Evolutionary conservation across 2,797 vertebrate genomes (phyloP), one percentile per base, ranked within the genome.

Genomic region (Peromyscus eremicus): DNA sequence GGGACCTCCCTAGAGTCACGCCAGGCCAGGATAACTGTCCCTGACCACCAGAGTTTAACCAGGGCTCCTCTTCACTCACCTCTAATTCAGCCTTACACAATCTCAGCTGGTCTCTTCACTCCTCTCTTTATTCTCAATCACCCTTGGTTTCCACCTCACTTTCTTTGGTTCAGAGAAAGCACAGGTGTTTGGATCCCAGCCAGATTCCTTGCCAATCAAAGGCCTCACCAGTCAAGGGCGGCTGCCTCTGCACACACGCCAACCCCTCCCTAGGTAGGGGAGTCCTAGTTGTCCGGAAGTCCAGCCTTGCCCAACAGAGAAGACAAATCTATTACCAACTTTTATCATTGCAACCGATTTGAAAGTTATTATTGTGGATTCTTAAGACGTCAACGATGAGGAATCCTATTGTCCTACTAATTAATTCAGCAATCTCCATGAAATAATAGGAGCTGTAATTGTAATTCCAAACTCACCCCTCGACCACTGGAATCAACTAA

Each of bases 401-500:
- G 89, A 89, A 97, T 96, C 97, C 97, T 91, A 98, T 98, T 98
- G 98, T 98, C 97, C 97, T 97, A 91, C 98, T 98, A 98, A 98
- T 98, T 98, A 98, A 98, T 98, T 98, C 96, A 0, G 98, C 98
- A 97, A 98, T 98, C 98, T 98, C 96, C 49, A 93, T 93, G 97
- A 98, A 98, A 98, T 98, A 98, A 98, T 97, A 98, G 97, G 93
- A 97, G 95, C 87, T 91, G 95, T 98, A 96, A 98, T 98, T 98
- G 97, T 97, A 97, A 98, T 98, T 98, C 98, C 94, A 97, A 97
- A 97, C 98, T 98, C 98, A 98, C 98, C 98, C 98, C 97, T 98
- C 94, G 80, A 98, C 98, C 98, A 98, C 98, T 98, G 98, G 98
- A 98, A 98, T 98, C 98, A 98, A 98, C 98, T 98, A 98, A 99